Percentiles rank a stretch among this genome's conserved stretches.
Evolutionary conservation across 2,797 vertebrate genomes (phyloP).

Genomic region (Microctenopoma lineatum): DNA sequence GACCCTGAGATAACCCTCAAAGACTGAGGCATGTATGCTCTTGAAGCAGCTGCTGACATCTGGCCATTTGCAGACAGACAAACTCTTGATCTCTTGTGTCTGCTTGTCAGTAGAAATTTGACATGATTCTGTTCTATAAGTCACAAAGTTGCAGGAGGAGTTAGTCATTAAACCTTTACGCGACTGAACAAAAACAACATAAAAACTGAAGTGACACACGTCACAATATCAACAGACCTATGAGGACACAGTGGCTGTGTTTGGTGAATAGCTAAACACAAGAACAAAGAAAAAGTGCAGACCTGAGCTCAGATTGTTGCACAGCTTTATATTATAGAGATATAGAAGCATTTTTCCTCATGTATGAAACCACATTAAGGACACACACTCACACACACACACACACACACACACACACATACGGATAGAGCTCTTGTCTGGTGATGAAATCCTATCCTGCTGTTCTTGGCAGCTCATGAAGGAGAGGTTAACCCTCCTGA

Average conservation of each 20-base stretch:
- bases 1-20: conserved; percentile 17
- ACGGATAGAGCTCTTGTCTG: conserved; percentile 38
- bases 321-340: conserved; percentile 19
- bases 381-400: not conserved
- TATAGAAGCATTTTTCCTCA: conserved; percentile 34
- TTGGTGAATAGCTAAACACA: conserved; percentile 18
- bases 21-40: conserved; percentile 14
- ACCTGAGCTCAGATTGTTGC: conserved; percentile 36
- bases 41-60: conserved; percentile 38
- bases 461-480: conserved; percentile 23
- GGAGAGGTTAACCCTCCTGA: conserved; percentile 26
- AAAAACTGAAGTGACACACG: not conserved
- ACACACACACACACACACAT: not conserved
- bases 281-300: conserved; percentile 26
- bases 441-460: conserved; percentile 43
- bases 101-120: not conserved
- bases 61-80: conserved; percentile 4
- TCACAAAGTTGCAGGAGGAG: not conserved
- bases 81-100: not conserved
- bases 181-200: not conserved
- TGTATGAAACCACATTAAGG: conserved; percentile 46
- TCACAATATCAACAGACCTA: not conserved
- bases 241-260: not conserved
- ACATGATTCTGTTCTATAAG: conserved; percentile 1
- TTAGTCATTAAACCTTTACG: not conserved